These are phyloP conservation scores for Drosophila putrida DNA, from an alignment of 2,888 invertebrate species.

Conservation along the genomic window DNA sequence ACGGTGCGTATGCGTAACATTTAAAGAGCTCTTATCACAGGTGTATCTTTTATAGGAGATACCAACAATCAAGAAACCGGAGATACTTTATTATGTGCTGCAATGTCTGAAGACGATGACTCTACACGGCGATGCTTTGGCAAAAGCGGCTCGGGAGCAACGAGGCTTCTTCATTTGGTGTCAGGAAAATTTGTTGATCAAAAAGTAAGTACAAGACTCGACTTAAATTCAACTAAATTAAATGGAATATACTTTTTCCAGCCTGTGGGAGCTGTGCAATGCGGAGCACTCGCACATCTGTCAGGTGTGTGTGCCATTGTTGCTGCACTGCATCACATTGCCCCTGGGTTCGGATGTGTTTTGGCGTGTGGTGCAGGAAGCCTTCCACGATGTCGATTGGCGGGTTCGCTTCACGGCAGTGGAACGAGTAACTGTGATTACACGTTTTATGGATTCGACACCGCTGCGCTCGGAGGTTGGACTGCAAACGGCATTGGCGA, in stretches of 20 bases:
- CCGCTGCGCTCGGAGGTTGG: conserved; percentile 93
- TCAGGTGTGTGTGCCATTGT: conserved; percentile 95
- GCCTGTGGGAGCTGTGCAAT: conserved; percentile 96
- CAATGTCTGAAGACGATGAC: conserved; percentile 96
- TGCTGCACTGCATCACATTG: conserved; percentile 97
- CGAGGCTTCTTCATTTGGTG: conserved; percentile 97
- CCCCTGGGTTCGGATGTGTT: conserved; percentile 97
- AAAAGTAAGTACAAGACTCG: conserved; percentile 89
- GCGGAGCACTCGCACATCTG: conserved; percentile 97
- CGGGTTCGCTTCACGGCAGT: conserved; percentile 96
- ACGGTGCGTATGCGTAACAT: conserved; percentile 85
- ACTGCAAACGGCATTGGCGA: conserved; percentile 96
- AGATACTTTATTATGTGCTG: conserved; percentile 96
- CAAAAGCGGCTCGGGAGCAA: conserved; percentile 94
- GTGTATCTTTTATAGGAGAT: conserved; percentile 87
- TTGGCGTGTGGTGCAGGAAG: conserved; percentile 97
- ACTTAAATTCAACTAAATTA: too few relatives aligned
- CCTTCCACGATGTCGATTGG: conserved; percentile 96
- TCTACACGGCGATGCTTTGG: conserved; percentile 96
- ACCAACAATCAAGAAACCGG: conserved; percentile 93
- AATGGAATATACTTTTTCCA: conserved; percentile 80
- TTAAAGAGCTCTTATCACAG: too few relatives aligned
- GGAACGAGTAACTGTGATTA: conserved; percentile 96
- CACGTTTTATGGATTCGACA: conserved; percentile 96
- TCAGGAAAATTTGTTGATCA: conserved; percentile 97